Base-by-base conservation (phyloP, 2,888 invertebrate species). In the Eledone cirrhosa region DNA sequence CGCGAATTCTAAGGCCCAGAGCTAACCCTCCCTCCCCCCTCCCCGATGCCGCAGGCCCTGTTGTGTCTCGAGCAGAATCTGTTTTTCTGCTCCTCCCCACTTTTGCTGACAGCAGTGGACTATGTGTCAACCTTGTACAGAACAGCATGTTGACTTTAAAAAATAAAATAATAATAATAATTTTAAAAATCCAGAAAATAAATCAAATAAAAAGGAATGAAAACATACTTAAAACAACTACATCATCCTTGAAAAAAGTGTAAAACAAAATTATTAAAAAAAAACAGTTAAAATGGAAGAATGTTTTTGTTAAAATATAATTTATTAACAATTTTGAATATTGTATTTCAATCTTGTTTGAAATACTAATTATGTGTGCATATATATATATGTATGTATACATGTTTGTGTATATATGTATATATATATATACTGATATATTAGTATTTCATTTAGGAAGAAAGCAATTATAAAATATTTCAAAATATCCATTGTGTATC, bases 291-390 rank as follows among this genome's bases (percentile, higher is more conserved):
- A 69, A 33, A 69, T 69, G 41, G 29, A 69, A 69, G 69, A 69
- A 69, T 69, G 31, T 69, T 41, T 69, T 69, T 69, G 29, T 69
- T 69, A 69, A 31, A 31, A 31, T 41, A 69, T 69, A 69, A 69
- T 69, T 69, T 69, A 69, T 69, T 69, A 67, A 29, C 67, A 33
- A 69, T 69, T 69, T 31, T 69, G 31, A 69, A 69, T 69, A 33
- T 69, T 69, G 31, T 69, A n/a, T 29, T 3, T 69, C 22, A 1
- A 22, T 31, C 33, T 69, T 69, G 31, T 31, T 69, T 69, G 29
- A 41, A 41, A 41, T 41, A 41, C 41, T 8, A 41, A 8, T 0
- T 41, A 11, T 41, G 3, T 41, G 3, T 41, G 3, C 11, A 2
- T 41, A 2, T 41, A 2, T 41, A 41, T 41, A 41, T 41, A 41